These are phyloP conservation scores for Formicarius rufipectus DNA, from an alignment of 2,113 vertebrate genomes.

Conservation along the genomic window DNA sequence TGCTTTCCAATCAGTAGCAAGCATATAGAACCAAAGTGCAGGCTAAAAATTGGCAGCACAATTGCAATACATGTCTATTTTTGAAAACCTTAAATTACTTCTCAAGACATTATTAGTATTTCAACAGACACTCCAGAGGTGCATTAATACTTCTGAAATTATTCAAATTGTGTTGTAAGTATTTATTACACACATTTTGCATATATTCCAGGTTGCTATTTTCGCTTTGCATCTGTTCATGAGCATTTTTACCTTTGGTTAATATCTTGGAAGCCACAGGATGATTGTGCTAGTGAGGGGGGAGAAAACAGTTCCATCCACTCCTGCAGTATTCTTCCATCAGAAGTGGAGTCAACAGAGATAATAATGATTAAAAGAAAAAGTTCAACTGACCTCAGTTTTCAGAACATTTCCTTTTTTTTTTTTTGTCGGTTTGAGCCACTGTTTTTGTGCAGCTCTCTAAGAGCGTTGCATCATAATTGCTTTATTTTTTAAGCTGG, in stretches of 20 bases:
- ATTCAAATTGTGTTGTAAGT: background rate
- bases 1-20: background rate
- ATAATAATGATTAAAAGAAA: background rate
- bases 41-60: background rate
- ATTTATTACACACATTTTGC: background rate
- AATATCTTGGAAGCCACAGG: background rate
- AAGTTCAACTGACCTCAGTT: background rate
- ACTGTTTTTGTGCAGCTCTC: background rate
- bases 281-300: background rate
- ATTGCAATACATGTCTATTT: background rate
- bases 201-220: background rate
- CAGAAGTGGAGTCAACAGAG: background rate
- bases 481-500: background rate
- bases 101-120: background rate
- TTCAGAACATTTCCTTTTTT: background rate
- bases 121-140: background rate
- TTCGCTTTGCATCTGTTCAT: background rate
- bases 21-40: background rate
- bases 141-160: background rate
- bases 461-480: background rate
- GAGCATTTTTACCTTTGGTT: background rate
- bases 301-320: background rate
- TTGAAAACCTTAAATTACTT: background rate
- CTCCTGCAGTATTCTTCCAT: background rate
- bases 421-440: background rate